Evolutionary conservation across 2,888 invertebrate species (phyloP).

Genomic region (Idaea aversata): DNA sequence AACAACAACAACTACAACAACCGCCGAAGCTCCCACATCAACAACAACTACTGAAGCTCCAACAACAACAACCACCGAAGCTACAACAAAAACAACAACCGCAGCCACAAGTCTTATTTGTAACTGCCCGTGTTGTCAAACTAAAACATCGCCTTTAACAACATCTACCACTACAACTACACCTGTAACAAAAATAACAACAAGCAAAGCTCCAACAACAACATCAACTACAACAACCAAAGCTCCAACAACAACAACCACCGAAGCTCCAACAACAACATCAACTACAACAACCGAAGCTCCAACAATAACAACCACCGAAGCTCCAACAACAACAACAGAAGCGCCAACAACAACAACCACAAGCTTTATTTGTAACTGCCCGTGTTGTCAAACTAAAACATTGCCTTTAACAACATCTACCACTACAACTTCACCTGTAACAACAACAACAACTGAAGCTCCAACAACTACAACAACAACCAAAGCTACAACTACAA

Average conservation of each 20-base stretch:
- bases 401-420: constrained; percentile 13
- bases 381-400: neutral
- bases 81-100: too few relatives aligned
- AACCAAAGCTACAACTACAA: constrained; percentile 9
- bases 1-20: too few relatives aligned
- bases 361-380: neutral
- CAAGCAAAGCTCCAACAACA: too few relatives aligned
- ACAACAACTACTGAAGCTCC: constrained; percentile 12
- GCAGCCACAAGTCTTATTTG: too few relatives aligned
- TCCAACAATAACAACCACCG: too few relatives aligned
- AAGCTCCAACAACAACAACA: constrained; percentile 12
- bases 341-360: too few relatives aligned
- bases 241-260: too few relatives aligned
- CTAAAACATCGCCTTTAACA: too few relatives aligned
- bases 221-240: too few relatives aligned
- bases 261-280: constrained; percentile 17
- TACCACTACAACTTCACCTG: constrained; percentile 13
- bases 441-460: constrained; percentile 15
- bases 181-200: neutral
- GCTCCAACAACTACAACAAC: constrained; percentile 14
- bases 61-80: constrained; percentile 12
- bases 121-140: too few relatives aligned
- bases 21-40: constrained; percentile 14
- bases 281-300: constrained; percentile 4
- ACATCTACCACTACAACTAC: too few relatives aligned